These are phyloP conservation scores for Notiomystis cincta DNA, from an alignment of 2,113 vertebrate genomes.

Conservation along the genomic window DNA sequence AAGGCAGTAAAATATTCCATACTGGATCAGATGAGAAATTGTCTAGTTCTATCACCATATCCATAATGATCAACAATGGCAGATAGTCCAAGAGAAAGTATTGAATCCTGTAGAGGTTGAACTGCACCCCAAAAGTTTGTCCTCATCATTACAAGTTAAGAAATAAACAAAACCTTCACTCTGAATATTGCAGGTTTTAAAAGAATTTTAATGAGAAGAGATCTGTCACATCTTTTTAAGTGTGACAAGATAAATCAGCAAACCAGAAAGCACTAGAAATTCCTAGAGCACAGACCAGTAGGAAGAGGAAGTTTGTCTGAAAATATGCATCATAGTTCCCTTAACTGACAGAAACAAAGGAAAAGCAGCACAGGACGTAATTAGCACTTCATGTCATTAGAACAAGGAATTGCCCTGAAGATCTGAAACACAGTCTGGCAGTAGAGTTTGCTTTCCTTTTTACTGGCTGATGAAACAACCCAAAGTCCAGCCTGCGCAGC, in stretches of 20 bases:
- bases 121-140: background rate
- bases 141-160: background rate
- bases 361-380: background rate
- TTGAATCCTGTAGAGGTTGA: background rate
- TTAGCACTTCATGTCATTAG: background rate
- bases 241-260: background rate
- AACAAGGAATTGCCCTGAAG: background rate
- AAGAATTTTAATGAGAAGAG: background rate
- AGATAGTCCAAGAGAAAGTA: background rate
- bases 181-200: background rate
- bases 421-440: background rate
- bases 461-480: background rate
- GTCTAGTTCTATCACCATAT: background rate
- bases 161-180: background rate
- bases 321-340: background rate
- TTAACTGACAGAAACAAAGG: background rate
- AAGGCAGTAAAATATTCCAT: background rate
- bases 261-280: background rate
- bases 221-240: background rate
- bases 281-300: background rate
- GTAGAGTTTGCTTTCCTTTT: background rate
- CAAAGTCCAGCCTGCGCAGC: background rate
- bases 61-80: background rate
- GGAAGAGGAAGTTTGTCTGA: background rate
- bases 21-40: background rate